Conservation (phyloP, 1,140 invertebrate species). For the Aphis craccivora region DNA sequence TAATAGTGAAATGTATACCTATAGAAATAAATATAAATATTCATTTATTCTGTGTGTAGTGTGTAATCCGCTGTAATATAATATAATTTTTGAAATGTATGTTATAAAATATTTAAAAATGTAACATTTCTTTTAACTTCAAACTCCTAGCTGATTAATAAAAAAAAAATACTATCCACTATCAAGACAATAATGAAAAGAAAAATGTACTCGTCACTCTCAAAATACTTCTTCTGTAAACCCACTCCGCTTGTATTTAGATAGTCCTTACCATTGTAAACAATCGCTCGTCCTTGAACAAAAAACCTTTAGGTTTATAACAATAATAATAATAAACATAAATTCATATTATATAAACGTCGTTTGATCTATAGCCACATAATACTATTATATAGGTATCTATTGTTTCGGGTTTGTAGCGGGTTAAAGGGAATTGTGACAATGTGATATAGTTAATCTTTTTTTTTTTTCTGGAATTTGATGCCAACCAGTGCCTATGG, state of each 20-base stretch:
- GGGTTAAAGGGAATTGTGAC: neutral
- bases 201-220: neutral
- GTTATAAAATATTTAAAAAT: neutral
- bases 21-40: no score
- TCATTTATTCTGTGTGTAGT: no score
- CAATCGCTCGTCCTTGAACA: neutral
- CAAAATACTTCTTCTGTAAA: neutral
- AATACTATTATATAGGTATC: neutral
- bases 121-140: neutral
- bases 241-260: neutral
- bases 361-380: neutral
- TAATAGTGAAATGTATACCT: no score
- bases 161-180: neutral
- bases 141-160: neutral
- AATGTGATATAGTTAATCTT: neutral
- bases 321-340: neutral
- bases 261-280: slow-evolving; percentile 5
- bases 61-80: neutral
- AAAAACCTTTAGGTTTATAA: neutral
- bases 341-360: neutral
- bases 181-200: neutral
- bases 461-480: neutral
- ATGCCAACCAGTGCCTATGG: neutral
- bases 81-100: neutral
- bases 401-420: neutral